phyloP scores from a whole-genome alignment of 2,888 invertebrate species.

The Drosophila pseudotalamancana region DNA sequence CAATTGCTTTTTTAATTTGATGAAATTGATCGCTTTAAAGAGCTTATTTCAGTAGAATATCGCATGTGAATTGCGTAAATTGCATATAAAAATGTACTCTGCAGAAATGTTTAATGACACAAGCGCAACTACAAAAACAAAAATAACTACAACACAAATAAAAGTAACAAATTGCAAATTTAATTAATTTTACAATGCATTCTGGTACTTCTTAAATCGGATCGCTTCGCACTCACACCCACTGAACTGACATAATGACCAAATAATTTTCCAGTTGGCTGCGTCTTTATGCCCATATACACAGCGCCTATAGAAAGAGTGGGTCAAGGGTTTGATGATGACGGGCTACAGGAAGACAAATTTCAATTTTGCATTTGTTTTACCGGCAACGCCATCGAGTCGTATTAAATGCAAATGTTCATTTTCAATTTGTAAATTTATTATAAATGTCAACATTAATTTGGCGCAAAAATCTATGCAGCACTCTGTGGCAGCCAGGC shows the following conservation, averaged over 20 bases:
- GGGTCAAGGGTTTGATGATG: too few species aligned
- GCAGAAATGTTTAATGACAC: constrained; percentile 46
- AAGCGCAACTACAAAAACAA: constrained; percentile 6
- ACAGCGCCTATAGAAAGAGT: neutral
- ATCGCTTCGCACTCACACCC: constrained; percentile 38
- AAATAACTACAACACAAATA: constrained; percentile 2
- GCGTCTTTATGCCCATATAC: constrained; percentile 44
- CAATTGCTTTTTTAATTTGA: too few species aligned
- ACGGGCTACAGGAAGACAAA: constrained; percentile 25
- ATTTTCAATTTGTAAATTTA: constrained; percentile 74
- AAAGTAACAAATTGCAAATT: constrained; percentile 50
- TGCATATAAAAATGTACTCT: constrained; percentile 48
- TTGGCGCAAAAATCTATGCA: constrained; percentile 50
- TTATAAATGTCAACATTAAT: constrained; percentile 76
- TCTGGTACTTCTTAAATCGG: constrained; percentile 40
- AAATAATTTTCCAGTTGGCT: constrained; percentile 75
- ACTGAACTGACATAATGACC: constrained; percentile 76
- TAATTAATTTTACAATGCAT: constrained; percentile 67
- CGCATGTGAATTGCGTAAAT: constrained; percentile 38
- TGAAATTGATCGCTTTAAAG: constrained; percentile 45
- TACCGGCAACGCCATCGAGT: constrained; percentile 54
- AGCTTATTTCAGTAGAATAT: constrained; percentile 32
- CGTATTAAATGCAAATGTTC: constrained; percentile 71
- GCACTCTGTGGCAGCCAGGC: constrained; percentile 17
- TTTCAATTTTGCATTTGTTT: constrained; percentile 66